phyloP scores from a whole-genome alignment of 23 tunicate species.

The Diplosoma virens region DNA sequence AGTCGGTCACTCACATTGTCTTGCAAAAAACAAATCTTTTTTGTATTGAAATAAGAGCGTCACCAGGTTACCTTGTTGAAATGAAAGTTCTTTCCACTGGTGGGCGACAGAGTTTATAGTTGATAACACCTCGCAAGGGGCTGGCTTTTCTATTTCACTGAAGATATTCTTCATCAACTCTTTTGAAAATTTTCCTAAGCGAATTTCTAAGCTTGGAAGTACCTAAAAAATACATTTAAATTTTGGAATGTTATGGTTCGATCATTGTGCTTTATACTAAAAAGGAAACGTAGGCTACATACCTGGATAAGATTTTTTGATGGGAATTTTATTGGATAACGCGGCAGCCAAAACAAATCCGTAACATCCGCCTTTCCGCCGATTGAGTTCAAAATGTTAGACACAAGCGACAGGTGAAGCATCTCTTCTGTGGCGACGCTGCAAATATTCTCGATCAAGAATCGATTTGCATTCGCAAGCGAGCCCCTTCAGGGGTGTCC shows the following conservation, averaged over 20 bases:
- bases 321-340: slow-evolving; percentile 41
- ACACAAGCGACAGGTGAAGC: slow-evolving; percentile 44
- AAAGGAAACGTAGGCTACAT: too few relatives aligned
- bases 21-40: too few relatives aligned
- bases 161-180: slow-evolving; percentile 44
- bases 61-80: too few relatives aligned
- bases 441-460: too few relatives aligned
- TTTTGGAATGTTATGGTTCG: too few relatives aligned
- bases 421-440: slow-evolving; percentile 54
- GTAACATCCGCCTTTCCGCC: slow-evolving; percentile 46
- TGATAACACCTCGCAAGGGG: background rate
- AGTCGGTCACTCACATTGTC: too few relatives aligned
- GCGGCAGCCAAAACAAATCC: slow-evolving; percentile 37
- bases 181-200: slow-evolving; percentile 24
- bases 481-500: too few relatives aligned
- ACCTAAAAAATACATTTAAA: too few relatives aligned
- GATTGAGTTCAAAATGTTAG: slow-evolving; percentile 39
- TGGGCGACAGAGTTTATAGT: slow-evolving; percentile 28
- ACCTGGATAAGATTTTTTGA: slow-evolving; percentile 26
- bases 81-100: slow-evolving; percentile 30
- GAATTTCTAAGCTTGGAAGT: background rate
- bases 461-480: too few relatives aligned
- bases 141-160: slow-evolving; percentile 60
- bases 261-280: too few relatives aligned
- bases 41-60: too few relatives aligned